phyloP scores from a whole-genome alignment of 2,797 vertebrate genomes.

The Peromyscus nudipes region DNA sequence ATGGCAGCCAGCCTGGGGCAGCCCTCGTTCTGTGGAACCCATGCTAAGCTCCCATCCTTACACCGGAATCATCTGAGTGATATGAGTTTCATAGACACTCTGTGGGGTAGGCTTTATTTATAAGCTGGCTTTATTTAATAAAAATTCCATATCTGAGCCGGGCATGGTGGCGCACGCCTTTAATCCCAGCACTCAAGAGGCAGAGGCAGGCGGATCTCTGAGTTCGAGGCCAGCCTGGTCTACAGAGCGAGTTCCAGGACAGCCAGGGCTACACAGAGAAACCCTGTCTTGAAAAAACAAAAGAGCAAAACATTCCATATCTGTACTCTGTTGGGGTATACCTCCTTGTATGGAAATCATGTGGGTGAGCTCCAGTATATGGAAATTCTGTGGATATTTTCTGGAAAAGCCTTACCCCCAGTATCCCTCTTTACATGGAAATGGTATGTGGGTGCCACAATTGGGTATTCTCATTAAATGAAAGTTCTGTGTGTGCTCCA shows the following conservation, averaged over 20 bases:
- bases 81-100: neutral
- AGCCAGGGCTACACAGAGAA: neutral
- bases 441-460: neutral
- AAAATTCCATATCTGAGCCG: neutral
- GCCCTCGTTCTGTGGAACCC: neutral
- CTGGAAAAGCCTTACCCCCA: neutral
- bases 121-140: neutral
- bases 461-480: constrained; percentile 43
- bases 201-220: neutral
- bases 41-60: neutral
- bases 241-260: constrained; percentile 11
- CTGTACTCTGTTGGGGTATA: neutral
- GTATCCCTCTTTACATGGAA: neutral
- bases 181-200: neutral
- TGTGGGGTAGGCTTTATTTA: neutral
- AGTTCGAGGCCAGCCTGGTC: neutral
- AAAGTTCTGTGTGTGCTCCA: constrained; percentile 28
- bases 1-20: neutral
- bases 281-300: neutral
- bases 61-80: neutral
- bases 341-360: neutral
- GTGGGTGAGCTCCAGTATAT: neutral
- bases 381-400: neutral
- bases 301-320: neutral
- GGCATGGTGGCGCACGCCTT: neutral